Base-by-base conservation (phyloP, 2,888 invertebrate genomes). In the Gasteruption jaculator region DNA sequence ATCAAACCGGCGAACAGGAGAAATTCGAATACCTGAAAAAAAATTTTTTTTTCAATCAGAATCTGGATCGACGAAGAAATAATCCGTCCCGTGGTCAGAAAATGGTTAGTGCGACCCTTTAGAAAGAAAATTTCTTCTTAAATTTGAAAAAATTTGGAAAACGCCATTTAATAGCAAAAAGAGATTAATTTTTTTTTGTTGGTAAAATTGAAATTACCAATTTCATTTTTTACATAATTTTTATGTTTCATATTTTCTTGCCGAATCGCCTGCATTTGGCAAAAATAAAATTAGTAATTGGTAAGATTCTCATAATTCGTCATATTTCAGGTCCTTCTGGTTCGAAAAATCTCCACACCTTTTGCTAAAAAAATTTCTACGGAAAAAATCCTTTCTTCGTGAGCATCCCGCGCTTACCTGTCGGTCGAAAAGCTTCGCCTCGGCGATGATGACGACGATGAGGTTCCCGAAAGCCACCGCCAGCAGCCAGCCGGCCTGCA, bases 401-500 rank as follows among this genome's bases (percentile, higher is more conserved):
- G n/a, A n/a, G n/a, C n/a, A 21, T 22, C 12, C 5, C 31, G 29
- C 36, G 38, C 60, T 68, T 73, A 88, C 90, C 80, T 86, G 86
- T 49, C 80, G 79, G 1, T 85, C 76, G 63, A 93, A 84, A 45
- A 87, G 76, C 46, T 82, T 78, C 7, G 81, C 77, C 65, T 91
- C 85, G 11, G 92, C 89, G 19, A 97, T 82, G 35, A 93, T 78
- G 21, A 94, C 86, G 1, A 96, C 95, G 41, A 99, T 81, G 21
- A 96, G 73, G 71, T 96, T 96, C 27, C 97, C 97, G 59, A 95
- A 79, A 0, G 95, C 92, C 0, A 90, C 90, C 0, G 95, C 93
- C 37, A 97, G 73, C 10, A 95, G 76, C 91, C 95, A 97, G 10
- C 85, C 81, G 0, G 96, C 92, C 68, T 89, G 88, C 34, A 97